Base-by-base conservation (phyloP, 2,888 invertebrate species). In the Trilocha varians region DNA sequence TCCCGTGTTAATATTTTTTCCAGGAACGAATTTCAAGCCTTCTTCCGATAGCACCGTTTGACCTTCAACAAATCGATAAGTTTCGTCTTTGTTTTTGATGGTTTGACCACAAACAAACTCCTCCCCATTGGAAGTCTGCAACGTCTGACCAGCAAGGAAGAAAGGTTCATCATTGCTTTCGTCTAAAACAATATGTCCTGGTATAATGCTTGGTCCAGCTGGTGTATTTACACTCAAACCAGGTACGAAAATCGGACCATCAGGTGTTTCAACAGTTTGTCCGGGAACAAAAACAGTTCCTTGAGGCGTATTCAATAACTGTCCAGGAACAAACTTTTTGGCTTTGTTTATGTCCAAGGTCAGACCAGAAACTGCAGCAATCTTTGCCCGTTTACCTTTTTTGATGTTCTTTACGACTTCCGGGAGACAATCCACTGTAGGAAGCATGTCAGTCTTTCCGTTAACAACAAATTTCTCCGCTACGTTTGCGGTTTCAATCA, bases 231-330 rank as follows among this genome's bases (percentile, higher is more conserved):
- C 88, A 34, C 90, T 91, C 45, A 93, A 86, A 1, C 93, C 93
- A 14, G 93, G 92, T 32, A 92, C 89, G 68, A 93, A 94, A 39
- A 88, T 77, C 9, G 87, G 82, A 0, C 93, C 93, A 45, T 84
- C 80, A 37, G 91, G 90, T 3, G 91, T 92, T 52, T 89, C 87
- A 5, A 93, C 78, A 1, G 92, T 91, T 71, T 93, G 92, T 3
- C 93, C 93, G 0, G 93, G 92, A 11, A 93, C 89, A 62, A 93
- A 93, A 36, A 91, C 74, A 25, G 89, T 88, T 2, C 93, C 93
- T 43, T 87, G 87, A 38, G 91, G 90, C 0, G 92, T 92, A 47
- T 90, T 88, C 1, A 93, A 75, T 55, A 91, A 89, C 75, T 93
- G 92, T 1, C 93, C 93, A 2, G 90, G 88, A 36, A 93, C 70